A percentile compares a stretch with the other conserved stretches of the same genome.
These are phyloP conservation scores for Drosophila nebulosa DNA, from an alignment of 1,140 invertebrate genomes.

Conservation along the genomic window DNA sequence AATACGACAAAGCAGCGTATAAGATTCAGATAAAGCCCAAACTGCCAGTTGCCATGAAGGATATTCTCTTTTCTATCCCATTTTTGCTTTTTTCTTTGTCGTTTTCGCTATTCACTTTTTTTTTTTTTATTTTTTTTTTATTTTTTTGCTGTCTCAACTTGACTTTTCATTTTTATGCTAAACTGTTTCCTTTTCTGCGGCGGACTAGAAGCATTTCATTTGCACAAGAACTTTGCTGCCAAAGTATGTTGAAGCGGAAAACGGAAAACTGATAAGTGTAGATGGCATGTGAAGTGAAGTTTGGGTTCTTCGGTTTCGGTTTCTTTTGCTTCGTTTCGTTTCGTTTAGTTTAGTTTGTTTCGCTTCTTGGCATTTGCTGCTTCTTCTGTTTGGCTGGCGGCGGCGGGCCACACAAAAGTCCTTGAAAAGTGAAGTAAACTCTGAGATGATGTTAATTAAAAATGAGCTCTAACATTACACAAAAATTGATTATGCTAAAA, in stretches of 20 bases:
- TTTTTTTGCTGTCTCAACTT: conserved; percentile 32
- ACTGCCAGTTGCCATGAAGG: conserved; percentile 47
- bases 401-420: neutral
- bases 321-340: neutral
- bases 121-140: neutral
- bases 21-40: conserved; percentile 63
- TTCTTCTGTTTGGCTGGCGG: neutral
- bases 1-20: conserved; percentile 63
- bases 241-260: conserved; percentile 55
- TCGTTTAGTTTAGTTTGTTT: neutral
- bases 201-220: conserved; percentile 56
- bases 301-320: neutral
- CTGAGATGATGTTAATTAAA: conserved; percentile 38
- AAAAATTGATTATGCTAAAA: conserved; percentile 44
- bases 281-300: conserved; percentile 10
- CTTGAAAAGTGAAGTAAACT: neutral
- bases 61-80: conserved; percentile 32
- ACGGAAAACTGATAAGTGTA: conserved; percentile 41
- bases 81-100: too few species aligned
- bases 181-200: conserved; percentile 58
- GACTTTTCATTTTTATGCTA: conserved; percentile 67
- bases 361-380: neutral
- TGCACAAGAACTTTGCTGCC: conserved; percentile 50
- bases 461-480: conserved; percentile 49
- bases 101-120: conserved; percentile 11